Conservation (phyloP, 1,140 invertebrate genomes). For the Aphelenchoides fujianensis region DNA sequence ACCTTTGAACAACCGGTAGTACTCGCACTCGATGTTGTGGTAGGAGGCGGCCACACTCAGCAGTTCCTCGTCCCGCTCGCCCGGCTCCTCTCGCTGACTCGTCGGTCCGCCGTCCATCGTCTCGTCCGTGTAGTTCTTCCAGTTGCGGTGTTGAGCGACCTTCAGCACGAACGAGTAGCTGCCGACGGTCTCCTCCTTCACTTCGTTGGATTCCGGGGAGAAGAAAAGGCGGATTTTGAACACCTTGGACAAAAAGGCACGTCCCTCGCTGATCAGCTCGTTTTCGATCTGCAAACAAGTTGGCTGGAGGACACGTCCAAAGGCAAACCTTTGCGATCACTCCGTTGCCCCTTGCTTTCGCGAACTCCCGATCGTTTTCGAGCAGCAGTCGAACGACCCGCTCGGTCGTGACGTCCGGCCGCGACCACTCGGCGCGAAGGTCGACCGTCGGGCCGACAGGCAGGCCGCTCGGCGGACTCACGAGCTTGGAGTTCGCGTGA, state of each 20-base stretch:
- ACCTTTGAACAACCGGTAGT: neutral
- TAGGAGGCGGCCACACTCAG: neutral
- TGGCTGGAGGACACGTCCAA: no score
- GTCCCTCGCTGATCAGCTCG: conserved; percentile 4
- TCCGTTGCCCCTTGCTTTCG: neutral
- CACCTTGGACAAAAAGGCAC: conserved; percentile 3
- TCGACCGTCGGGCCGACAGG: neutral
- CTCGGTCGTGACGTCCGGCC: neutral
- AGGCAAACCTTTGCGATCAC: neutral
- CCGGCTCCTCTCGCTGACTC: neutral
- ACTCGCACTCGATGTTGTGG: neutral
- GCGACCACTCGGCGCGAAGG: neutral
- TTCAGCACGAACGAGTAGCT: conserved; percentile 2
- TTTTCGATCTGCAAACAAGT: conserved; percentile 11
- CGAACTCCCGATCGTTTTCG: neutral
- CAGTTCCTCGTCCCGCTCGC: neutral
- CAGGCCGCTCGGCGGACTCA: neutral
- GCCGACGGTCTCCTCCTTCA: neutral
- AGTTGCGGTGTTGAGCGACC: conserved; percentile 1
- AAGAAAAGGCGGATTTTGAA: neutral
- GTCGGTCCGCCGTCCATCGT: neutral
- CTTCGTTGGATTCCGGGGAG: neutral
- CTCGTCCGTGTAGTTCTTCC: conserved; percentile 15
- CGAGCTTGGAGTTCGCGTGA: no score
- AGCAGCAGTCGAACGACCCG: neutral